Base-by-base conservation (phyloP, 2,113 vertebrate species). In the Saiga tatarica region DNA sequence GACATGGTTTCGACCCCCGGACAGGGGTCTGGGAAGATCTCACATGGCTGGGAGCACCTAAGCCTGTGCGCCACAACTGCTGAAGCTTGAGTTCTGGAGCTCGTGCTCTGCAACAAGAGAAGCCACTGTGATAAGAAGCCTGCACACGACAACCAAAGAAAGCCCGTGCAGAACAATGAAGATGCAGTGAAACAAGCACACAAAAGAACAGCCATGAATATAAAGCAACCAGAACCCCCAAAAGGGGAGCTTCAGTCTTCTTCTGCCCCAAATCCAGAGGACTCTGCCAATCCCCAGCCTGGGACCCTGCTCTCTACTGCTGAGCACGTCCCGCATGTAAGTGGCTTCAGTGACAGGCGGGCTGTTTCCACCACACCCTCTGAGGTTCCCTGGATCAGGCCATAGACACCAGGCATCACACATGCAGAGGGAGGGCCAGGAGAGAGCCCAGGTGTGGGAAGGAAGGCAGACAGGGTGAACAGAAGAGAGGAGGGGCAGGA, bases 311-410 rank as follows among this genome's bases (percentile, higher is more conserved):
- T 81, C 17, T 64, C 6, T 9, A 50, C 28, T 15, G 67, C 28
- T 28, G 21, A 8, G n/a, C 3, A 15, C 1, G 4, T 26, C 42
- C 64, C 3, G 0, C 30, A 50, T 0, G 0, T 6, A 42, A 89
- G 19, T 15, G 12, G 71, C 8, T 47, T 64, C 23, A 62, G 1
- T 0, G 13, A 19, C 11, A 57, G 71, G 91, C 4, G 6, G 25
- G 86, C 55, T 62, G 45, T 25, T 39, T 47, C 5, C 23, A 16
- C 0, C 16, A 53, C 8, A 8, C 21, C 52, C 25, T 26, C 4
- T 1, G 36, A 59, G 25, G 25, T 36, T 7, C 45, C 30, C 36
- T 47, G 25, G 7, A 28, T 17, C 82, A 59, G 15, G 25, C 82
- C 14, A 42, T 4, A 3, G 82, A 85, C 53, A 42, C 14, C 28